Evolutionary conservation across 2,888 invertebrate genomes (phyloP), one percentile per base, ranked within the genome.

Genomic region (Caenorhabditis parvicauda): DNA sequence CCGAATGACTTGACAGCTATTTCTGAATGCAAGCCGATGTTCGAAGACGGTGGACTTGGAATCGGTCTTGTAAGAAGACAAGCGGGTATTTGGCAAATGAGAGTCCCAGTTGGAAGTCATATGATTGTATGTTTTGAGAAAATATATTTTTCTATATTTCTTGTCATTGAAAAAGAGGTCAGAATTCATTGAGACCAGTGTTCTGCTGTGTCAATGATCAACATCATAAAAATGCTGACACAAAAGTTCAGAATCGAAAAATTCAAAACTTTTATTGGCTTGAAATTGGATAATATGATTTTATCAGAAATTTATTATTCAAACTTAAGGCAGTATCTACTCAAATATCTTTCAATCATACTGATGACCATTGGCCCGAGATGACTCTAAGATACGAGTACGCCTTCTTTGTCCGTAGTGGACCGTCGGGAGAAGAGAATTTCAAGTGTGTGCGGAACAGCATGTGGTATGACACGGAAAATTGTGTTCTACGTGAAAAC

Each of bases 1-100:
- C 39, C 42, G 12, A 45, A 50, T 22, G 64, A 66, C 45, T 12
- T 9, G 5, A 22, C 24, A 7, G 59, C 59, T 5, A 53, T 67
- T 3, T 67, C 63, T 0, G 60, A 64, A 3, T 79, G 79, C 56
- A 79, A 79, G 46, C 75, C 78, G 1, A 39, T 79, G 5, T 79
- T 76, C 76, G 78, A 77, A 52, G 66, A 76, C 45, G 65, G 67
- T 5, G 64, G 67, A 7, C 41, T 72, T 4, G 71, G 67, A 7
- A 58, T 70, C 35, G 74, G 75, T 5, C 35, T 71, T 25, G 54
- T 60, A 0, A 55, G 74, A 38, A 44, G 46, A 28, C 48, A 59
- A 24, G 73, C 75, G 1, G 72, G 76, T 7, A 65, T 72, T 3
- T 78, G 78, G 78, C 75, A 78, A 41, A 67, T 68, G 21, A 39